phyloP scores from a whole-genome alignment of 2,888 invertebrate species.

The Noctua pronuba region DNA sequence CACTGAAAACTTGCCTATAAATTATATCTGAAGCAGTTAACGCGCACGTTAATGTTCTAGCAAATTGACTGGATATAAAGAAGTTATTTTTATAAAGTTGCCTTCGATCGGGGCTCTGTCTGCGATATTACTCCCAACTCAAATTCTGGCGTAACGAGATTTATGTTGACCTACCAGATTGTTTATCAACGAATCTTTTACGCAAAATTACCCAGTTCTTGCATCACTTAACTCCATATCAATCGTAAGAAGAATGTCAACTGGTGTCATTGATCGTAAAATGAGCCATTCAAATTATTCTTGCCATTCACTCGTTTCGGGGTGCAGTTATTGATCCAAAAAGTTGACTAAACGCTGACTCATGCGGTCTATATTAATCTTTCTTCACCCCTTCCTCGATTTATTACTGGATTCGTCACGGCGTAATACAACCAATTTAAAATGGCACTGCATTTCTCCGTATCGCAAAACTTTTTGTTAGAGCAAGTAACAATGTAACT shows the following conservation, averaged over 20 bases:
- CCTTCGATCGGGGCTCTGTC: constrained; percentile 14
- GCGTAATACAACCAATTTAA: constrained; percentile 77
- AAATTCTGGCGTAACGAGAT: constrained; percentile 11
- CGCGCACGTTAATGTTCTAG: constrained; percentile 42
- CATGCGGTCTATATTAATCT: constrained; percentile 82
- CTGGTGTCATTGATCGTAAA: constrained; percentile 27
- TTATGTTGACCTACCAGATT: constrained; percentile 23
- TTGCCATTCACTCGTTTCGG: constrained; percentile 61
- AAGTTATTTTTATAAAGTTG: constrained; percentile 27
- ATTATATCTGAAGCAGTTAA: constrained; percentile 58
- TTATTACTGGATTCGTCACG: constrained; percentile 81
- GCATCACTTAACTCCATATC: constrained; percentile 31
- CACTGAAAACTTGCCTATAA: constrained; percentile 53
- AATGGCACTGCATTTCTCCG: constrained; percentile 72
- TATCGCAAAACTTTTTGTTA: constrained; percentile 75
- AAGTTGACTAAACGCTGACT: constrained; percentile 77
- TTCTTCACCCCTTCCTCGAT: constrained; percentile 74
- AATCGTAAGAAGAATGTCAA: constrained; percentile 10
- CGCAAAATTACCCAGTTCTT: constrained; percentile 22
- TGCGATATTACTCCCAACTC: constrained; percentile 19
- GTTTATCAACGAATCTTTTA: constrained; percentile 23
- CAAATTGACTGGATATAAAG: constrained; percentile 36
- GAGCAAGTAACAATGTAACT: constrained; percentile 73
- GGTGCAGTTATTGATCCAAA: constrained; percentile 74
- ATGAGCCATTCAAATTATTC: constrained; percentile 38